These are phyloP conservation scores for Etheostoma perlongum DNA, from an alignment of 2,797 vertebrate species.

Conservation along the genomic window DNA sequence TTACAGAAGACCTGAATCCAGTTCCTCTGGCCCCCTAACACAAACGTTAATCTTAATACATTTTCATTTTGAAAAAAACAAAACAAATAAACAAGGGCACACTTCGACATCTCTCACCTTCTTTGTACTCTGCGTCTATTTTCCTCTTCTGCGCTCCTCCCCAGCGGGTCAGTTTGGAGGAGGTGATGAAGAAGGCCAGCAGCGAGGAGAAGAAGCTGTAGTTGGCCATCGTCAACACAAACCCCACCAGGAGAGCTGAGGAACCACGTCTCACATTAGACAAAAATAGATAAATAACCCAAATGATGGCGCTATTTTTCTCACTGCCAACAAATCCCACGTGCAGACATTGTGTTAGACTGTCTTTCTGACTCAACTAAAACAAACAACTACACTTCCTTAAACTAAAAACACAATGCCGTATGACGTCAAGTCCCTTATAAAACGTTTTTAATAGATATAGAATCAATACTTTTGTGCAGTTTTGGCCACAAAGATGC, in stretches of 20 bases:
- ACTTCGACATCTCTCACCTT: conserved; percentile 82
- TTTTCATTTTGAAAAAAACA: fast-evolving
- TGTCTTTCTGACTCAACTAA: too few species aligned
- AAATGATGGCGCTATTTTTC: too few species aligned
- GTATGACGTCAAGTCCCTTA: too few species aligned
- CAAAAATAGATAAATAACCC: too few species aligned
- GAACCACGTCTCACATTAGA: conserved; percentile 8
- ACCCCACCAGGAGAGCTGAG: conserved; percentile 92
- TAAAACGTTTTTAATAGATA: too few species aligned
- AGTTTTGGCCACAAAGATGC: too few species aligned
- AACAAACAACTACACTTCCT: too few species aligned
- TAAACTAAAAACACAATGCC: too few species aligned
- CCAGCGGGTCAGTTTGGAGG: conserved; percentile 95
- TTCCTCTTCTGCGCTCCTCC: conserved; percentile 88
- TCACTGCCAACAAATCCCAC: too few species aligned
- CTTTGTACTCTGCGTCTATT: conserved; percentile 93
- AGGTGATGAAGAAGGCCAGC: conserved; percentile 93
- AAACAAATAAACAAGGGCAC: too few species aligned
- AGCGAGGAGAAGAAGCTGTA: conserved; percentile 94
- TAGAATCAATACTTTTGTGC: too few species aligned
- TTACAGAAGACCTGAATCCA: conserved; percentile 98
- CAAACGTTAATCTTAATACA: not conserved
- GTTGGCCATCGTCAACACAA: conserved; percentile 95
- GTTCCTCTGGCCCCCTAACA: conserved; percentile 94
- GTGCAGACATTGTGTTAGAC: too few species aligned